Evolutionary conservation across 1,140 invertebrate species (phyloP).

Genomic region (Phthorimaea operculella): DNA sequence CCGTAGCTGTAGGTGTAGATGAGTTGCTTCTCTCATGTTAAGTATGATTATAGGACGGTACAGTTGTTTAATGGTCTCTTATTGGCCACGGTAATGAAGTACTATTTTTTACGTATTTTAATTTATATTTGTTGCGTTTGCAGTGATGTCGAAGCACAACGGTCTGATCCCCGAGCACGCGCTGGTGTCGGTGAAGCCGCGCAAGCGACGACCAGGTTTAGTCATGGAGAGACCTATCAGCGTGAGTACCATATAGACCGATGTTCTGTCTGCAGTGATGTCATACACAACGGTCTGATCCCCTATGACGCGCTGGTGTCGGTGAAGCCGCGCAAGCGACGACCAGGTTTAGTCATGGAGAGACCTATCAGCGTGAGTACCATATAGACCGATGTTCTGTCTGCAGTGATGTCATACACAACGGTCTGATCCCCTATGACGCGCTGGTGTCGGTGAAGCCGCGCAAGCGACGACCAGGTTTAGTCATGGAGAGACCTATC

Average conservation of each 20-base stretch:
- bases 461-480: slow-evolving; percentile 53
- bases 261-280: slow-evolving; percentile 36
- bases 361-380: slow-evolving; percentile 63
- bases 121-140: slow-evolving; percentile 10
- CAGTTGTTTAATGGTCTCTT: no score
- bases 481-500: slow-evolving; percentile 61
- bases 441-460: slow-evolving; percentile 45
- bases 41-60: no score
- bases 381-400: not conserved
- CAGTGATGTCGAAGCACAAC: slow-evolving; percentile 56
- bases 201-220: slow-evolving; percentile 56
- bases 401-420: slow-evolving; percentile 56
- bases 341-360: slow-evolving; percentile 59
- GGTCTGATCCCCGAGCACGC: slow-evolving; percentile 58
- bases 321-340: slow-evolving; percentile 47
- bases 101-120: no score
- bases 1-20: no score
- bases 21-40: no score
- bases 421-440: slow-evolving; percentile 56
- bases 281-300: slow-evolving; percentile 55
- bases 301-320: slow-evolving; percentile 52
- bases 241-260: slow-evolving; percentile 42
- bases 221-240: slow-evolving; percentile 63
- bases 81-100: no score
- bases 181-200: slow-evolving; percentile 38